A percentile compares a stretch with the other conserved stretches of the same genome.
phyloP scores from a whole-genome alignment of 2,797 vertebrate species.

The Smutsia gigantea region DNA sequence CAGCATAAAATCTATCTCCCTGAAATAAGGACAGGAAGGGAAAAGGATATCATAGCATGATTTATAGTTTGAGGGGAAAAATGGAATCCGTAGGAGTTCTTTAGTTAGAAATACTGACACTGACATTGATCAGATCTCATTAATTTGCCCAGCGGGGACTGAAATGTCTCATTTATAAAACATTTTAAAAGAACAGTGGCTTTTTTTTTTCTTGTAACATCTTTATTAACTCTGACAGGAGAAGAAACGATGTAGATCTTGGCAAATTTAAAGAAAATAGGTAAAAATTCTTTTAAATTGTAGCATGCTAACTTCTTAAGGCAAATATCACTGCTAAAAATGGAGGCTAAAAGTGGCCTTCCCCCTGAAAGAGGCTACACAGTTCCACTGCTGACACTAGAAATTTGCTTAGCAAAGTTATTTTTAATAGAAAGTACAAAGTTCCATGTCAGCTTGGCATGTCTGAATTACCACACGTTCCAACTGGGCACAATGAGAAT shows the following conservation, averaged over 20 bases:
- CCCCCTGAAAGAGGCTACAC: background rate
- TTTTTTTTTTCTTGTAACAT: background rate
- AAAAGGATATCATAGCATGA: background rate
- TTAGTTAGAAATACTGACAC: background rate
- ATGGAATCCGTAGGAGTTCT: background rate
- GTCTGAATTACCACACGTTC: background rate
- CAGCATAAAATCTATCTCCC: constrained; percentile 47
- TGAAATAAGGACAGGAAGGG: constrained; percentile 40
- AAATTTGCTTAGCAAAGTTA: background rate
- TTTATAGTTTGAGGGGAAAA: background rate
- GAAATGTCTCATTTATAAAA: constrained; percentile 43
- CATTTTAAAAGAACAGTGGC: background rate
- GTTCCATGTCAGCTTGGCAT: background rate
- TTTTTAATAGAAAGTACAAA: constrained; percentile 24
- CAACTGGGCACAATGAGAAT: background rate
- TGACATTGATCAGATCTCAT: constrained; percentile 2
- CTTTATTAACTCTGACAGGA: constrained; percentile 36
- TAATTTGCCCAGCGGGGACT: background rate
- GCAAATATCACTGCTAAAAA: constrained; percentile 24
- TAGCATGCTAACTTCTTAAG: constrained; percentile 11
- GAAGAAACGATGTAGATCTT: background rate
- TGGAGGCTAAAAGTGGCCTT: background rate
- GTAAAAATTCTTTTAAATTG: background rate
- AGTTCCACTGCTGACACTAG: background rate
- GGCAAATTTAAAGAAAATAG: constrained; percentile 39